Conservation (phyloP, 1,140 invertebrate species). For the Olivierus martensii region DNA sequence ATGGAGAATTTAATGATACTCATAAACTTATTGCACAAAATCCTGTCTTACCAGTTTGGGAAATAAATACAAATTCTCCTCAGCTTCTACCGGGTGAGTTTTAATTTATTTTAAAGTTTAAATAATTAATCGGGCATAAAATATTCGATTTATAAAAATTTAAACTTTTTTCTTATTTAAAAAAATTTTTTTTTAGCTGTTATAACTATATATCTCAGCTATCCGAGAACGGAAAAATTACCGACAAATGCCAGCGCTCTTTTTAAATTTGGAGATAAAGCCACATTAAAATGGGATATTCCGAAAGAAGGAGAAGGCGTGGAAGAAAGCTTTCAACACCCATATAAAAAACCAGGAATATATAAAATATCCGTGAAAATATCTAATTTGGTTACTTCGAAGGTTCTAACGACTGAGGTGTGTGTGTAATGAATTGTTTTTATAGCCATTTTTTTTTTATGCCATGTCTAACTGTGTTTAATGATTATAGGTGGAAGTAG, state of each 20-base stretch:
- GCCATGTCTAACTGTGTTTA: not conserved
- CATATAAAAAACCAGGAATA: slow-evolving; percentile 20
- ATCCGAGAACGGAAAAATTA: slow-evolving; percentile 17
- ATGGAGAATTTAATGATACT: slow-evolving; percentile 17
- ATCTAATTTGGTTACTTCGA: slow-evolving; percentile 19
- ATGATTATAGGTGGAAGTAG: slow-evolving; percentile 15
- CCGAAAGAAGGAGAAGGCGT: slow-evolving; percentile 18
- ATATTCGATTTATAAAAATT: too few species aligned
- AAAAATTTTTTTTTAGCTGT: slow-evolving; percentile 10
- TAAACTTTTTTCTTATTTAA: too few species aligned
- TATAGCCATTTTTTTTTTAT: too few species aligned
- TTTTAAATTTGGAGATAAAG: slow-evolving; percentile 21
- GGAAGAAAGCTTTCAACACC: slow-evolving; percentile 17
- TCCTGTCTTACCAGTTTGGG: slow-evolving; percentile 20
- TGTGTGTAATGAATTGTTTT: not conserved
- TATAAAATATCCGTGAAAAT: slow-evolving; percentile 21
- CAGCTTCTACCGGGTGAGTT: slow-evolving; percentile 18
- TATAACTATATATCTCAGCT: slow-evolving; percentile 17
- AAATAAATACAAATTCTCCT: slow-evolving; percentile 19
- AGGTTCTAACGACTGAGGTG: slow-evolving; percentile 18
- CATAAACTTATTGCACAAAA: slow-evolving; percentile 19
- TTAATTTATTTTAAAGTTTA: too few species aligned
- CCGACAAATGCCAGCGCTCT: slow-evolving; percentile 22
- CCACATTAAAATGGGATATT: slow-evolving; percentile 17
- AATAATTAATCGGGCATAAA: too few species aligned